Evolutionary conservation across 2,113 vertebrate genomes (phyloP).

Genomic region (Scalopus aquaticus): DNA sequence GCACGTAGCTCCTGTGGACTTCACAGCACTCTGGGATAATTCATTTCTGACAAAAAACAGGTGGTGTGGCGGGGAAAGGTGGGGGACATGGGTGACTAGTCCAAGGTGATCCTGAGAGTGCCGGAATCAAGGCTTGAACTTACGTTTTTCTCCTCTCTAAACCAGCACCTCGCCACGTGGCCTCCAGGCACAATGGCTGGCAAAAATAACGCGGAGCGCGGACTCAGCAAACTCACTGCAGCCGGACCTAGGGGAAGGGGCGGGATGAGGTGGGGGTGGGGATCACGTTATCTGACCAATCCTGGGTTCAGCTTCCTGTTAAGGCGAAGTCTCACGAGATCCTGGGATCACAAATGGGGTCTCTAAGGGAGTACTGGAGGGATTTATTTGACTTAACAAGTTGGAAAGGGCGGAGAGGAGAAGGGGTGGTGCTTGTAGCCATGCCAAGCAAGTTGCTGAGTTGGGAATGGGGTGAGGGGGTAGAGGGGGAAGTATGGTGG

Average conservation of each 20-base stretch:
- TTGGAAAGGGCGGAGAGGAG: rapidly evolving
- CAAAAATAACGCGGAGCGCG: rapidly evolving
- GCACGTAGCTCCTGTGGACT: rapidly evolving
- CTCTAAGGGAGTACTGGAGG: not conserved
- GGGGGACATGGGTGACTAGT: rapidly evolving
- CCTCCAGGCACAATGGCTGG: rapidly evolving
- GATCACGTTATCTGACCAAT: not conserved
- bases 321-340: not conserved
- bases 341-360: not conserved
- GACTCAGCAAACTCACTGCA: not conserved
- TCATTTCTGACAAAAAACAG: not conserved
- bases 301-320: not conserved
- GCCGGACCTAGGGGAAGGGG: rapidly evolving
- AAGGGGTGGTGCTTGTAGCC: too few relatives aligned
- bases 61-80: rapidly evolving
- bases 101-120: too few relatives aligned
- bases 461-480: too few relatives aligned
- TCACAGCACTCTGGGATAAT: not conserved
- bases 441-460: not conserved
- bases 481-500: too few relatives aligned
- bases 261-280: too few relatives aligned
- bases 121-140: not conserved
- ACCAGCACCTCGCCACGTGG: rapidly evolving
- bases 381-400: not conserved
- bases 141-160: not conserved